A percentile compares a stretch with the other conserved stretches of the same genome.
phyloP scores from a whole-genome alignment of 2,888 invertebrate genomes.

The Ormyrus rosae region DNA sequence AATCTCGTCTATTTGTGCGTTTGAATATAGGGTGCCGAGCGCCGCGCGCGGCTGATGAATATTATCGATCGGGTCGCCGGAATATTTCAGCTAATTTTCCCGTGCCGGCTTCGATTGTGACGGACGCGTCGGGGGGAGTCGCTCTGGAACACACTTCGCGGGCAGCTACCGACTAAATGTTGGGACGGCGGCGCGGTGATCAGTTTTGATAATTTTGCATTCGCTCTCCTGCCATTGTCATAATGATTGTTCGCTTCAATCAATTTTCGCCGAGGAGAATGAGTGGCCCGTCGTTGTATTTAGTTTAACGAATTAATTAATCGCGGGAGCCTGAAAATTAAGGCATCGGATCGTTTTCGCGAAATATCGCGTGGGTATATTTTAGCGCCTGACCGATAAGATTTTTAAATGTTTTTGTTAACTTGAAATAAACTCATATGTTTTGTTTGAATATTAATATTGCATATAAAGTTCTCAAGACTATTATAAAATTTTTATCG shows the following conservation, averaged over 20 bases:
- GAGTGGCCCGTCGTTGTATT: too few species aligned
- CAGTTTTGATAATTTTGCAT: slow-evolving; percentile 28
- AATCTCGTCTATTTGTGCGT: background rate
- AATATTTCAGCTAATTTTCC: slow-evolving; percentile 13
- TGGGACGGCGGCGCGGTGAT: background rate
- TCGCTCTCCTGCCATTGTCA: background rate
- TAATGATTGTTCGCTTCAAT: background rate
- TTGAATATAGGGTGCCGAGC: background rate
- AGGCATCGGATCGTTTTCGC: too few species aligned
- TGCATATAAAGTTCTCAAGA: too few species aligned
- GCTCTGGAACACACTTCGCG: slow-evolving; percentile 8
- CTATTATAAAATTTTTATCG: too few species aligned
- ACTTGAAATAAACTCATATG: too few species aligned
- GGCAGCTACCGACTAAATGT: background rate
- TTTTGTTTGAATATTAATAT: too few species aligned
- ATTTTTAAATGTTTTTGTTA: too few species aligned
- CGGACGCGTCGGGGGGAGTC: background rate
- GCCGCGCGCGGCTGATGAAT: background rate
- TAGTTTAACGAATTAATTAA: too few species aligned
- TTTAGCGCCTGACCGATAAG: too few species aligned
- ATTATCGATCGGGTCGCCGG: slow-evolving; percentile 6
- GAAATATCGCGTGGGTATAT: too few species aligned
- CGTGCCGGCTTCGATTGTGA: slow-evolving; percentile 14
- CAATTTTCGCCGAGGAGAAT: too few species aligned
- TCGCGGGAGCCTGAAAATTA: too few species aligned